These are phyloP conservation scores for Pipra filicauda DNA, from an alignment of 2,113 vertebrate species.

Conservation along the genomic window DNA sequence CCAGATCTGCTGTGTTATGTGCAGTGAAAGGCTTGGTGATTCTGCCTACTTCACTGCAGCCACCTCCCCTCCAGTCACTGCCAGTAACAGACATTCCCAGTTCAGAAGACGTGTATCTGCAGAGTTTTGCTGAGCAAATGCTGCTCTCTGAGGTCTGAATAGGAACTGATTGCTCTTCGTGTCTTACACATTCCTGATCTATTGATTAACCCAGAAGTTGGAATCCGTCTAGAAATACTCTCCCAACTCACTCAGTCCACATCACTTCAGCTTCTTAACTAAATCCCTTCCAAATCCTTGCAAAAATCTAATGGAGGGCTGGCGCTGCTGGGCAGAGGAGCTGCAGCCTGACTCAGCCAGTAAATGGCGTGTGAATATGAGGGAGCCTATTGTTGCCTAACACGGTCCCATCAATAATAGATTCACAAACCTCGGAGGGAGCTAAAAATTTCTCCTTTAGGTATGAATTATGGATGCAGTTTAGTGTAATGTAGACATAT, in stretches of 20 bases:
- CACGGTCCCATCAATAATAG: constrained; percentile 88
- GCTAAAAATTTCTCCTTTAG: constrained; percentile 83
- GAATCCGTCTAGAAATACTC: constrained; percentile 44
- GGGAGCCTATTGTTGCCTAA: constrained; percentile 76
- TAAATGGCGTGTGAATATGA: constrained; percentile 81
- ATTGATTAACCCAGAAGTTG: constrained; percentile 31
- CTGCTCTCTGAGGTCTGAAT: background rate
- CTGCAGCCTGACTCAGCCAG: constrained; percentile 47
- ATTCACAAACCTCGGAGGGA: constrained; percentile 78
- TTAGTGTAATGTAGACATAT: constrained; percentile 81
- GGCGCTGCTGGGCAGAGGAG: constrained; percentile 71
- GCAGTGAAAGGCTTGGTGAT: background rate
- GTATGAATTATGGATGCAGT: constrained; percentile 93
- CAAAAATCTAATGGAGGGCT: constrained; percentile 73
- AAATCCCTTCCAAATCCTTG: constrained; percentile 69
- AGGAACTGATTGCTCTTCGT: background rate
- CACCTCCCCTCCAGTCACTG: background rate
- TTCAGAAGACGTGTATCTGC: background rate
- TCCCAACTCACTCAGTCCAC: constrained; percentile 45
- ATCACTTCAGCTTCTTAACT: constrained; percentile 64
- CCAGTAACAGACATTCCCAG: background rate
- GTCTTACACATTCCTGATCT: background rate
- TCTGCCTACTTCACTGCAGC: background rate
- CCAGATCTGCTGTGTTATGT: background rate
- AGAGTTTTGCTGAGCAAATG: background rate